A percentile compares a stretch with the other conserved stretches of the same genome.
phyloP scores from a whole-genome alignment of 2,888 invertebrate species.

The Ephialtes manifestator region DNA sequence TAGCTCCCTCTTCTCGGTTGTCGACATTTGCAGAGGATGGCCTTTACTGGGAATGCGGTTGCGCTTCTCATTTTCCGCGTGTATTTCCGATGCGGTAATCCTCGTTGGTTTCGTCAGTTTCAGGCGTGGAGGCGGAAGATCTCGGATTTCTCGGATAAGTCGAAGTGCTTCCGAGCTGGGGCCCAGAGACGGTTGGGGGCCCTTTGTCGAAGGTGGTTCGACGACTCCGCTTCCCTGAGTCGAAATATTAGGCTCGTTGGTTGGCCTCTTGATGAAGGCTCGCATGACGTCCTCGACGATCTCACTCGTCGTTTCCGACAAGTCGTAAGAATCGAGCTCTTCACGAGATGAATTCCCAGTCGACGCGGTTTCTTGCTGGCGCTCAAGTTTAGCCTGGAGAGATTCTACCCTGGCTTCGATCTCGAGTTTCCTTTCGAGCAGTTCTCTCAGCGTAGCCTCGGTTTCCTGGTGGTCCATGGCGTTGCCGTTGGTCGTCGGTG shows the following conservation, averaged over 20 bases:
- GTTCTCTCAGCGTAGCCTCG: background rate
- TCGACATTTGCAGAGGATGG: background rate
- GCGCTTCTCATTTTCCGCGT: background rate
- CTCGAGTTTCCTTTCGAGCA: background rate
- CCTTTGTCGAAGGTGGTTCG: background rate
- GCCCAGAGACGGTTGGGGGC: background rate
- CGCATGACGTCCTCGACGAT: background rate
- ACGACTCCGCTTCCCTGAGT: background rate
- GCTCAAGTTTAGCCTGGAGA: background rate
- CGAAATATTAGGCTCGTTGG: background rate
- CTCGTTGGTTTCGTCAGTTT: background rate
- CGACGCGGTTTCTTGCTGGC: background rate
- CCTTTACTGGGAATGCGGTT: background rate
- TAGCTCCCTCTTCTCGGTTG: background rate
- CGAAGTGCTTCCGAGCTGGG: background rate
- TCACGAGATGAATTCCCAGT: background rate
- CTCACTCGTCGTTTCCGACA: background rate
- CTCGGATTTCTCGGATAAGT: slow-evolving; percentile 18
- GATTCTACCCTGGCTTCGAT: background rate
- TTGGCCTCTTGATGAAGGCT: background rate
- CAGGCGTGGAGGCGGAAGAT: background rate
- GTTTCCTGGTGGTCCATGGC: background rate
- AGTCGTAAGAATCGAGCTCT: background rate
- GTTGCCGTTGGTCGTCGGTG: background rate
- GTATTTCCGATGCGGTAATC: background rate